phyloP scores from a whole-genome alignment of 1,140 invertebrate genomes.

The Octopus bimaculoides region DNA sequence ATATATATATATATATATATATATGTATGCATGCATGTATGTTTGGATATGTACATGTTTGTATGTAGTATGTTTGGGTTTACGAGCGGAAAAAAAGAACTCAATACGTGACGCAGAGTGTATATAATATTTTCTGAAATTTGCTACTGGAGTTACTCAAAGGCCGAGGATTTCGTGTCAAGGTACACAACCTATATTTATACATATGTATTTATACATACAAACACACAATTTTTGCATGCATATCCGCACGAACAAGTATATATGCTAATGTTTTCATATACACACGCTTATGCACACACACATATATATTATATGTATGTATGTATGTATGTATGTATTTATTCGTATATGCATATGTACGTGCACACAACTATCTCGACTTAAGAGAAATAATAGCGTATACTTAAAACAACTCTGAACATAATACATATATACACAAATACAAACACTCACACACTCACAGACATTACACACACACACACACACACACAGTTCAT shows the following conservation, averaged over 20 bases:
- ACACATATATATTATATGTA: neutral
- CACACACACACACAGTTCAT: neutral
- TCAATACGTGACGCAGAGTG: neutral
- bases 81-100: neutral
- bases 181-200: neutral
- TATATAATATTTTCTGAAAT: too few relatives aligned
- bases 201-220: neutral
- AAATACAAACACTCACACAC: neutral
- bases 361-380: neutral
- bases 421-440: too few relatives aligned
- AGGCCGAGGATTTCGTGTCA: too few relatives aligned
- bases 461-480: neutral
- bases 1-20: neutral
- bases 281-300: too few relatives aligned
- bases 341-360: neutral
- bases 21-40: neutral
- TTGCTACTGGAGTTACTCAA: too few relatives aligned
- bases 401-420: too few relatives aligned
- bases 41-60: neutral
- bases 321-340: neutral
- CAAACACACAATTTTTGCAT: neutral
- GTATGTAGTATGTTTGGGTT: neutral
- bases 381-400: too few relatives aligned
- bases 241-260: too few relatives aligned
- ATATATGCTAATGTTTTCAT: too few relatives aligned